These are phyloP conservation scores for Cephus cinctus DNA, from an alignment of 1,140 invertebrate species.

Conservation along the genomic window DNA sequence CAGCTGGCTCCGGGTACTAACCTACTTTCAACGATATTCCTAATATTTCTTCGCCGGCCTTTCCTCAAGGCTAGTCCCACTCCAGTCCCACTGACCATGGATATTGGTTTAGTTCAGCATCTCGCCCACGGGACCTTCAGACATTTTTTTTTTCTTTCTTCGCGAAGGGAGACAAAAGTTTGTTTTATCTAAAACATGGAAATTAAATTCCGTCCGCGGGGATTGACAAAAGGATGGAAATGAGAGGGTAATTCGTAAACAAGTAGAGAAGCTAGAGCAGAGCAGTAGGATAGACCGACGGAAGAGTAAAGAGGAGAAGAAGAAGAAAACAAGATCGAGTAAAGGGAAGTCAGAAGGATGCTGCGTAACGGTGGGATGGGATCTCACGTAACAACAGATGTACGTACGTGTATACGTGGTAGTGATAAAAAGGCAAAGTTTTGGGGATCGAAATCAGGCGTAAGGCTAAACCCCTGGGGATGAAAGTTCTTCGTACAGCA, in stretches of 20 bases:
- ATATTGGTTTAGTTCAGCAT: not conserved
- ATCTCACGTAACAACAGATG: too few species aligned
- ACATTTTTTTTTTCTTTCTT: not conserved
- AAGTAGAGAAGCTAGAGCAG: constrained; percentile 34
- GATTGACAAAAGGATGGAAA: constrained; percentile 46
- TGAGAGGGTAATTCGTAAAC: constrained; percentile 47
- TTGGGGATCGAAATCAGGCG: constrained; percentile 47
- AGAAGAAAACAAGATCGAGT: constrained; percentile 8
- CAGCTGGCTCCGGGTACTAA: too few species aligned
- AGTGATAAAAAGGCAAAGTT: constrained; percentile 35
- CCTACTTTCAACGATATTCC: too few species aligned
- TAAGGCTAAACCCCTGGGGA: constrained; percentile 36
- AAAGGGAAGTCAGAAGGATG: constrained; percentile 18
- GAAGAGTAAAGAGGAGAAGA: constrained; percentile 8
- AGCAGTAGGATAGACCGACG: constrained; percentile 19
- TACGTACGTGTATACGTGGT: too few species aligned
- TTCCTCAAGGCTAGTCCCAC: too few species aligned
- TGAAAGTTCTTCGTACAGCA: constrained; percentile 34
- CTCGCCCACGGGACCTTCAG: not conserved
- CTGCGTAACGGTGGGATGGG: too few species aligned
- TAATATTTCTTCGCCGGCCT: too few species aligned
- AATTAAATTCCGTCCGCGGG: constrained; percentile 32
- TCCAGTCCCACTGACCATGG: too few species aligned
- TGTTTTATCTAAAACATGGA: constrained; percentile 22
- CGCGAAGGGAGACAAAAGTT: constrained; percentile 22